A percentile compares a stretch with the other conserved stretches of the same genome.
Conservation (phyloP, 2,888 invertebrate species). For the Atrina japonica region DNA sequence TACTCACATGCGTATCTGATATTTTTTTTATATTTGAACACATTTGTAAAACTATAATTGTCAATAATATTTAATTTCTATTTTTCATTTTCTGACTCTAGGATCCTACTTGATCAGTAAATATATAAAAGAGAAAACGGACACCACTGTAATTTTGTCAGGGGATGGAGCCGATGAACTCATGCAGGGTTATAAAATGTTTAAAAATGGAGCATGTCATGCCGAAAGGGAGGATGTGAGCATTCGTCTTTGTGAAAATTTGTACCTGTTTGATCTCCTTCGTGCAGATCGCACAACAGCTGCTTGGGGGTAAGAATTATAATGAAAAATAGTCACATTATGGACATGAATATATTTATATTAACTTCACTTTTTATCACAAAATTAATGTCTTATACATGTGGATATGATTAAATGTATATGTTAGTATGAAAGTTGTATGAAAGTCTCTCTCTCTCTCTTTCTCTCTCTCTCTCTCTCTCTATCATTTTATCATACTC, state of each 20-base stretch:
- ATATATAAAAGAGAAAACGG: conserved; percentile 90
- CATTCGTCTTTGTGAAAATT: conserved; percentile 87
- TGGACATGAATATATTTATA: too few relatives aligned
- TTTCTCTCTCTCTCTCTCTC: too few relatives aligned
- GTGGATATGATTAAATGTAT: too few relatives aligned
- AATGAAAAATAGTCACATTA: too few relatives aligned
- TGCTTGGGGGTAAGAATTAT: conserved; percentile 78
- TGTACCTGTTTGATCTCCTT: conserved; percentile 78
- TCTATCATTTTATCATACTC: too few relatives aligned
- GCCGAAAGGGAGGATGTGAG: conserved; percentile 89
- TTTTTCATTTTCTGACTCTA: conserved; percentile 47
- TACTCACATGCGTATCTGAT: too few relatives aligned
- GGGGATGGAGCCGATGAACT: conserved; percentile 98
- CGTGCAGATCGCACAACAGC: conserved; percentile 79
- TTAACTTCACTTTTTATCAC: too few relatives aligned
- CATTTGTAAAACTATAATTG: too few relatives aligned
- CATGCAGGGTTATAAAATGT: conserved; percentile 96
- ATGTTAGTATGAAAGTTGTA: too few relatives aligned
- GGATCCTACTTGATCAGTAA: conserved; percentile 91
- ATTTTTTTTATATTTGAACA: too few relatives aligned
- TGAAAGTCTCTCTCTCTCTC: too few relatives aligned
- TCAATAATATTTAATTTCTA: not conserved
- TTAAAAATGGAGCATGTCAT: conserved; percentile 91
- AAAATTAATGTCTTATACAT: too few relatives aligned
- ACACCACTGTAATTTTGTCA: conserved; percentile 91